Evolutionary conservation across 2,888 invertebrate genomes (phyloP).

Genomic region (Punctoribates punctum): DNA sequence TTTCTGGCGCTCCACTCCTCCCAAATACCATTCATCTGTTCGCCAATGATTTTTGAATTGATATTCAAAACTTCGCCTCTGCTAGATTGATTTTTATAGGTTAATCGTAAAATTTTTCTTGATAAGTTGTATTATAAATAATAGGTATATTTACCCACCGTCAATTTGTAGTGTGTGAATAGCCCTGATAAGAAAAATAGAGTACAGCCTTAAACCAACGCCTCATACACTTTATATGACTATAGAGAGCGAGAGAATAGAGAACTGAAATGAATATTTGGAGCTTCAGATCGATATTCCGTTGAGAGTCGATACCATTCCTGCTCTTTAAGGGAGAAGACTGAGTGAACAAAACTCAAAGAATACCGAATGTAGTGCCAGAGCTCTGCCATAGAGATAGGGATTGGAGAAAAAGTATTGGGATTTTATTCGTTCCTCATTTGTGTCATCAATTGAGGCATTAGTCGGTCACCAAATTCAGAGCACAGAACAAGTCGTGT

Average conservation of each 20-base stretch:
- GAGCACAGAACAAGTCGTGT: neutral
- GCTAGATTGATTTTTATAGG: no score
- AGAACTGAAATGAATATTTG: conserved; percentile 14
- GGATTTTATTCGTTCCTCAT: no score
- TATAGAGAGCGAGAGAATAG: conserved; percentile 3
- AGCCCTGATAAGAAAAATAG: neutral
- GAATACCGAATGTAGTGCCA: no score
- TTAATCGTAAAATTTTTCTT: no score
- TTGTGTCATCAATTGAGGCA: neutral
- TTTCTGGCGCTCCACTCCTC: neutral
- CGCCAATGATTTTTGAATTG: neutral
- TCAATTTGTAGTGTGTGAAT: neutral
- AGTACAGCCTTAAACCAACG: conserved; percentile 3
- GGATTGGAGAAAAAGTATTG: no score
- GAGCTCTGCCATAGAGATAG: no score
- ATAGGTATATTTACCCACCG: neutral
- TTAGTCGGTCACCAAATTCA: neutral
- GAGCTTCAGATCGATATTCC: neutral
- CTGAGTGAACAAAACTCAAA: neutral
- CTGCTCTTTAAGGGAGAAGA: conserved; percentile 11
- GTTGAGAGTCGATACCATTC: conserved; percentile 17
- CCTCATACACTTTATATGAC: neutral
- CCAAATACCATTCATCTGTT: neutral
- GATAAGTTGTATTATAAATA: no score
- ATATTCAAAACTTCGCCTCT: no score